Evolutionary conservation across 2,113 vertebrate species (phyloP), one percentile per base, ranked within the genome.

Genomic region (Phaethornis superciliosus): DNA sequence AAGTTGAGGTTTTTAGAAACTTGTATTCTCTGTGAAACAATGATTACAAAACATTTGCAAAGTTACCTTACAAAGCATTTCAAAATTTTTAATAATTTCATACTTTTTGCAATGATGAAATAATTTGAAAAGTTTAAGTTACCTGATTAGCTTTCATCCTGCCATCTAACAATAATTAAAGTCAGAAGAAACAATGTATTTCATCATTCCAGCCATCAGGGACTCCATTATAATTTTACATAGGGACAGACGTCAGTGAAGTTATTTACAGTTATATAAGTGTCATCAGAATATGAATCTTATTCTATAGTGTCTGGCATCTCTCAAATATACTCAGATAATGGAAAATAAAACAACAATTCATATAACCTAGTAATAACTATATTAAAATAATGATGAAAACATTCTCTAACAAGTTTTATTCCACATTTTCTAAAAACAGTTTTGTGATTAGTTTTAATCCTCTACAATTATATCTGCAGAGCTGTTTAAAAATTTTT

Each of bases 371-470:
- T 60, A 33, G 49, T 32, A 81, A 83, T 47, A 93, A 81, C 89
- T 80, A 70, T 30, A 54, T 32, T 28, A 81, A 94, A 95, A 74
- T n/a, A 93, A 74, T 59, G 70, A 78, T 26, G 33, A 89, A 92
- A 94, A 64, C 78, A 89, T 83, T 88, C 32, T 70, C 71, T 54
- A 5, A 42, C 74, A 46, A 69, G 69, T 87, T 87, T 85, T 51
- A 30, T 60, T 81, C 63, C 89, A 32, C 1, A 2, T 51, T 68
- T 78, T 81, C 42, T 84, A 55, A 90, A 94, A 84, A 77, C 26
- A 64, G 30, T 47, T 64, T 87, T 94, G 30, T 46, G 80, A 75
- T 93, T 94, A 92, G 94, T 94, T 88, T 72, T 63, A 91, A 92
- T 71, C 20, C 26, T 58, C 37, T 63, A 30, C 72, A 92, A 86